These are phyloP conservation scores for Eublepharis macularius DNA, from an alignment of 2,113 vertebrate species.

Conservation along the genomic window DNA sequence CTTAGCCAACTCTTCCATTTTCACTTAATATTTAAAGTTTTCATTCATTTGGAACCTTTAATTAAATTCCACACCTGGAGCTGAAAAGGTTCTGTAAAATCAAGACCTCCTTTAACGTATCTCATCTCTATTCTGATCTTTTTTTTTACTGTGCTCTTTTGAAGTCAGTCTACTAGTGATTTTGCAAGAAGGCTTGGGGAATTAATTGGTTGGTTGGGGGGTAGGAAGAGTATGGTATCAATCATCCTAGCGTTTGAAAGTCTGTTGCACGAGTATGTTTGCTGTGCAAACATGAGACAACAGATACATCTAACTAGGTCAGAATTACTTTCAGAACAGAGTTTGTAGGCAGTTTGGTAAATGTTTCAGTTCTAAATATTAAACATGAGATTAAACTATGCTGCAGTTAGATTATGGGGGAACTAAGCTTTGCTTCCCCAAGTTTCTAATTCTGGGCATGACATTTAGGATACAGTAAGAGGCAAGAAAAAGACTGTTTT, in stretches of 20 bases:
- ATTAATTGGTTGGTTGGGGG: not conserved
- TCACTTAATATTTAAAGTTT: not conserved
- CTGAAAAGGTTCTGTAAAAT: not conserved
- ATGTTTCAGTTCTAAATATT: not conserved
- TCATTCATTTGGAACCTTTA: not conserved
- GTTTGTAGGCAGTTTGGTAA: not conserved
- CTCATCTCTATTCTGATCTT: conserved; percentile 8
- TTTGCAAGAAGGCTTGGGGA: not conserved
- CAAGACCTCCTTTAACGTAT: not conserved
- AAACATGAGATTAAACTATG: not conserved
- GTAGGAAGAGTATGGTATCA: not conserved
- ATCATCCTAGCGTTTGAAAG: not conserved
- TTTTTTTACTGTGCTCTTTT: not conserved
- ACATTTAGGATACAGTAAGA: not conserved
- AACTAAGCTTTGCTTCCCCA: not conserved
- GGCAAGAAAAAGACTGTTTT: not conserved
- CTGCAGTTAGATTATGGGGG: not conserved
- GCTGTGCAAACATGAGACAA: conserved; percentile 32
- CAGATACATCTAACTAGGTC: conserved; percentile 3
- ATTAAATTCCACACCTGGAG: not conserved
- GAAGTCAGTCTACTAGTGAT: not conserved
- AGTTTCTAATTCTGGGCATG: not conserved
- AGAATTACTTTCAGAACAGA: conserved; percentile 10
- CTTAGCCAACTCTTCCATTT: not conserved
- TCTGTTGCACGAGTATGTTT: conserved; percentile 30